Evolutionary conservation across 2,888 invertebrate genomes (phyloP), one percentile per base, ranked within the genome.

Genomic region (Pterostichus madidus): DNA sequence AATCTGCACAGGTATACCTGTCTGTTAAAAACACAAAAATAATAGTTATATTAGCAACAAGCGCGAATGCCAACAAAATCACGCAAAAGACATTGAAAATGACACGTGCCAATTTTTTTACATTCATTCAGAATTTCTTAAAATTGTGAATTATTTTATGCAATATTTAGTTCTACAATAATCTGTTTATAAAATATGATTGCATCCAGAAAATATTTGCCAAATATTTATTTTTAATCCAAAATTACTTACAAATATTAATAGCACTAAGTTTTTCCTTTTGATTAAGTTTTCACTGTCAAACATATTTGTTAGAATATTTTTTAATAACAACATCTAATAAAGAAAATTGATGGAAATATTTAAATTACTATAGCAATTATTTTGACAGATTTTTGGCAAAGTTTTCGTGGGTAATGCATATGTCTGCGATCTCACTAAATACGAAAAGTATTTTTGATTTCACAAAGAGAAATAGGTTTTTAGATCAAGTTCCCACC

Each of bases 401-500:
- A 32, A 13, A 5, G 15, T 5, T 15, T 24, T 39, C 39, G 39
- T 24, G 11, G 2, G 7, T 8, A 2, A 10, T 59, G 31, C 59
- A 59, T 56, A 56, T 59, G 59, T 59, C 24, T 68, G 44, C 68
- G 13, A 44, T 35, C 35, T 44, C 39, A 17, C 15, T 44, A 68
- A 68, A 68, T 17, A 68, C n/a, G 49, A 73, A 32, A 49, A 53
- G 44, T 56, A 53, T 52, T 76, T 76, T 53, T 5, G 56, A 53
- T 76, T 76, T 76, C 53, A 31, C 39, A 75, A 76, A 73, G 68
- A 44, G 39, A 73, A 76, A 32, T 56, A 76, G 76, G 76, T 76
- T 76, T 76, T 53, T 76, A 76, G 76, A 76, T 76, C 76, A 76
- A 76, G 76, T 52, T 76, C 56, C 17, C 46, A n/a, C 15, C n/a